These are phyloP conservation scores for Coreoperca whiteheadi DNA, from an alignment of 2,113 vertebrate species.

Conservation along the genomic window DNA sequence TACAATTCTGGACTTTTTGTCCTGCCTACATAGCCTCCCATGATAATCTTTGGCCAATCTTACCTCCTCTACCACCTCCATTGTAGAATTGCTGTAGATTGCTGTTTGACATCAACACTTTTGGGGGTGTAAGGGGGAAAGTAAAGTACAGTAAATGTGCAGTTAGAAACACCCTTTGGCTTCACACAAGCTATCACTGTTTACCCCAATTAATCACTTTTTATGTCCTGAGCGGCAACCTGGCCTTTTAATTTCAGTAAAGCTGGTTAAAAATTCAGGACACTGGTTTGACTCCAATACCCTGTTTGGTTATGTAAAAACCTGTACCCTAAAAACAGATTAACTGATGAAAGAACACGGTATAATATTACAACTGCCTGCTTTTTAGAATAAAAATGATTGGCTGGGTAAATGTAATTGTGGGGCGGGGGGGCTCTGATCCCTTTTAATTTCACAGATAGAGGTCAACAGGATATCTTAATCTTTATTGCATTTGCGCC, in stretches of 20 bases:
- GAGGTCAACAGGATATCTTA: neutral
- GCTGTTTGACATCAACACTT: constrained; percentile 88
- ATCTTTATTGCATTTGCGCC: neutral
- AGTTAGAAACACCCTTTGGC: constrained; percentile 79
- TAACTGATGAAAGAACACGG: neutral
- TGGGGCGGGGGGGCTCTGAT: neutral
- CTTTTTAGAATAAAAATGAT: neutral
- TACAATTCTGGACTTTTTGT: constrained; percentile 55
- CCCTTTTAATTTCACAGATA: neutral
- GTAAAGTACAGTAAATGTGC: constrained; percentile 79
- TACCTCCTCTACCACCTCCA: constrained; percentile 89
- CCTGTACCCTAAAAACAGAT: neutral
- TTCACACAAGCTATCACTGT: constrained; percentile 24
- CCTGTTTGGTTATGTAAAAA: neutral
- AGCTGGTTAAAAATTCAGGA: neutral
- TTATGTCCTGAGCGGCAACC: neutral
- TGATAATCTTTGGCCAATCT: constrained; percentile 73
- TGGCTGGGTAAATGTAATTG: neutral
- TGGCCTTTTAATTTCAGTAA: neutral
- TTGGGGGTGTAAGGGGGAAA: constrained; percentile 69
- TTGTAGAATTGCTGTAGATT: constrained; percentile 89
- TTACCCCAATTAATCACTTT: neutral
- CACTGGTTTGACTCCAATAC: neutral
- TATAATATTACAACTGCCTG: neutral
- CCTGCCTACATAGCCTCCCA: constrained; percentile 58